A percentile compares a stretch with the other conserved stretches of the same genome.
Conservation (phyloP, 1,140 invertebrate species). For the Tetramorium simillimum region DNA sequence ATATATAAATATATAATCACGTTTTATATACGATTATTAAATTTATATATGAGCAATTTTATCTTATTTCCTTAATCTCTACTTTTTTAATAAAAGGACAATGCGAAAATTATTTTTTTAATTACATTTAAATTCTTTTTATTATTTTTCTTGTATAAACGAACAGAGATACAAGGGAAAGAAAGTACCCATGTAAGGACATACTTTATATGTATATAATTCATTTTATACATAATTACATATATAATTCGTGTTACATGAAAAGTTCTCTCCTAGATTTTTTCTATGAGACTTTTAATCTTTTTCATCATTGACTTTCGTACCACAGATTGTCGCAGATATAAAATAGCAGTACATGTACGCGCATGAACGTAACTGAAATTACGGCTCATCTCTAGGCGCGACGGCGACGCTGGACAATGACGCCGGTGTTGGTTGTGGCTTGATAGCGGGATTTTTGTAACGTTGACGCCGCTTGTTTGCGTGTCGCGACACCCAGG, state of each 20-base stretch:
- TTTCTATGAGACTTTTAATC: neutral
- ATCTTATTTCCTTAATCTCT: no score
- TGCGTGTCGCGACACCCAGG: constrained; percentile 32
- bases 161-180: no score
- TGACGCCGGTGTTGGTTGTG: constrained; percentile 5
- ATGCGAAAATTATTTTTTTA: no score
- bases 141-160: neutral
- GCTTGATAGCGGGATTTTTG: constrained; percentile 47
- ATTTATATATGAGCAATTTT: no score
- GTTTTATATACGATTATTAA: no score
- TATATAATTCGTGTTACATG: no score
- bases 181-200: no score
- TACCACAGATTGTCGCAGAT: neutral
- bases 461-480: constrained; percentile 41
- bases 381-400: constrained; percentile 18
- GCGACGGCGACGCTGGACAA: neutral
- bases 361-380: constrained; percentile 28
- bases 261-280: no score
- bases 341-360: constrained; percentile 5
- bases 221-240: no score
- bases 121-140: neutral
- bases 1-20: no score
- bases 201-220: no score
- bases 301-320: neutral
- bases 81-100: no score